Evolutionary conservation across 2,888 invertebrate genomes (phyloP), one percentile per base, ranked within the genome.

Genomic region (Drosophila kambysellisi): DNA sequence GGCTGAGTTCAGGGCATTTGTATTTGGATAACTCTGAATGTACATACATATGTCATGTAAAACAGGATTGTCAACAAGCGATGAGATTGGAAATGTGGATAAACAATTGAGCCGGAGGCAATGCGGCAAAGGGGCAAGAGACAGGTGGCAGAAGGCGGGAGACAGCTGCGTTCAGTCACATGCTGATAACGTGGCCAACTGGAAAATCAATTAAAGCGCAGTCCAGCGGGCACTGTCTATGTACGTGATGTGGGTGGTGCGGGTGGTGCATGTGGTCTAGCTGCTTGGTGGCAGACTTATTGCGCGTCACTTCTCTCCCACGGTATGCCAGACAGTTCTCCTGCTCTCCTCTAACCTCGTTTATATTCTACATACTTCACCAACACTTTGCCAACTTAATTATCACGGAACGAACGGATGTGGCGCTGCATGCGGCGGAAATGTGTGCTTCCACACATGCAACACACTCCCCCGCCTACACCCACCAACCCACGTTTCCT

Each of bases 181-280:
- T 7, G 46, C 71, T 72, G 90, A 86, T 86, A 86, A 86, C 90
- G 79, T 88, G 87, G 67, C 83, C 87, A 86, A 72, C 89, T 90
- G 87, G 76, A 86, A 86, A 83, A 86, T 86, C 85, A 86, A 86
- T 86, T 86, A 88, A 86, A 81, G 72, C 71, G 76, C 88, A 83
- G 66, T 68, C 65, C 61, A 79, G 37, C 76, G 65, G 64, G 54
- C 69, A 66, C 46, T 5, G 41, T 20, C 33, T 3, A 35, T 35
- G 15, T 25, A 2, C 35, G 15, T n/a, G 62, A 52, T 46, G 63
- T 30, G 29, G 50, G 52, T 25, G 63, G 33, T 37, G 35, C 30
- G 43, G 29, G 11, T 52, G 70, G 64, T 32, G 58, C 52, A 17
- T 51, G 51, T 43, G 65, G 46, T 53, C 9, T 39, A 33, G 41